These are phyloP conservation scores for Dysidea cf. avara DNA, from an alignment of 37 sponge, comb jelly and placozoan genomes.

Conservation along the genomic window DNA sequence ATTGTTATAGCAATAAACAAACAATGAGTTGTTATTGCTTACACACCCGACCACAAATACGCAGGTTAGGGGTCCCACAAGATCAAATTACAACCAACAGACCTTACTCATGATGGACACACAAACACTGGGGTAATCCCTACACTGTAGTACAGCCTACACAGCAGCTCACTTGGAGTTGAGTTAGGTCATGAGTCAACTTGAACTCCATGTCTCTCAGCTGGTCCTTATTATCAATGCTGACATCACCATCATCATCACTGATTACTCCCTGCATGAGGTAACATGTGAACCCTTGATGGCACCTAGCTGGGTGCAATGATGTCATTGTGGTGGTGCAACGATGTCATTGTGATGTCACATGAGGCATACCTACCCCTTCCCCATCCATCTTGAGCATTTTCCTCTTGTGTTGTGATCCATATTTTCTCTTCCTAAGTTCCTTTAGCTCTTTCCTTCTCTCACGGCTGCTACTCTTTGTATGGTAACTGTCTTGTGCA, in stretches of 20 bases:
- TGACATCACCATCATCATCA: constrained; percentile 53
- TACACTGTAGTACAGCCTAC: not conserved
- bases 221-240: constrained; percentile 31
- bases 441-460: constrained; percentile 55
- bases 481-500: too few relatives aligned
- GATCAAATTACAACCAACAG: too few relatives aligned
- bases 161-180: constrained; percentile 53
- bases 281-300: not conserved
- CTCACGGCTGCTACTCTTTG: too few relatives aligned
- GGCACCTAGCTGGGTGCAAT: too few relatives aligned
- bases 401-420: constrained; percentile 64
- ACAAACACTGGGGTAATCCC: not conserved
- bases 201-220: constrained; percentile 84
- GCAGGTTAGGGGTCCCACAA: too few relatives aligned
- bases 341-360: too few relatives aligned
- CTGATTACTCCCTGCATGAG: constrained; percentile 56
- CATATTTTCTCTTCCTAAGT: constrained; percentile 65
- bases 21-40: not conserved
- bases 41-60: not conserved
- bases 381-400: constrained; percentile 76
- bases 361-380: constrained; percentile 47
- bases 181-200: constrained; percentile 67
- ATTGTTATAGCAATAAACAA: not conserved
- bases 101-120: not conserved
- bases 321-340: too few relatives aligned